phyloP scores from a whole-genome alignment of 2,888 invertebrate genomes.

The Xestia sexstrigata region DNA sequence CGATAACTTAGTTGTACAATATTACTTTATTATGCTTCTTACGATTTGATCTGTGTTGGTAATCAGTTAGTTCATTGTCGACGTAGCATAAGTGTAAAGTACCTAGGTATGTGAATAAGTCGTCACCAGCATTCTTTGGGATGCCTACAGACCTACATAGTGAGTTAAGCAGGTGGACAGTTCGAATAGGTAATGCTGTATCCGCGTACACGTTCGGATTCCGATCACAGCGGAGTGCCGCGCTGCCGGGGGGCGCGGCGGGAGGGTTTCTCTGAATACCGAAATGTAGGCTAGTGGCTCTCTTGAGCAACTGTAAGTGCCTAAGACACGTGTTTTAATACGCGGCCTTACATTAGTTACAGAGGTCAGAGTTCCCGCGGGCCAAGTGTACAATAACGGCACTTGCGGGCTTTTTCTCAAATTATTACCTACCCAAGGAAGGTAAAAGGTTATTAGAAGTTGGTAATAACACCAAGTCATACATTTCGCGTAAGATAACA shows the following conservation, averaged over 20 bases:
- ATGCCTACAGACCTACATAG: background rate
- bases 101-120: constrained; percentile 4
- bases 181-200: constrained; percentile 29
- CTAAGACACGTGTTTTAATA: background rate
- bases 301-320: background rate
- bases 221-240: constrained; percentile 1
- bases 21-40: constrained; percentile 12
- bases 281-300: constrained; percentile 22
- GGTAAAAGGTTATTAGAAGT: background rate
- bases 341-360: background rate
- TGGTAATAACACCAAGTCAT: background rate
- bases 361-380: background rate
- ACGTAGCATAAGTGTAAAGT: background rate
- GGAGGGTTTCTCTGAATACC: constrained; percentile 30
- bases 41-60: background rate
- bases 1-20: background rate
- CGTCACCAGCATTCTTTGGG: constrained; percentile 8
- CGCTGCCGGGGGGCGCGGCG: background rate
- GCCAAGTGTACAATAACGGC: background rate
- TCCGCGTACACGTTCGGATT: constrained; percentile 44
- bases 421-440: no score
- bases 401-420: background rate
- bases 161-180: constrained; percentile 20
- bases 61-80: constrained; percentile 6
- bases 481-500: background rate